Evolutionary conservation across 2,113 vertebrate species (phyloP), one percentile per base, ranked within the genome.

Genomic region (Ceyx melanurus): DNA sequence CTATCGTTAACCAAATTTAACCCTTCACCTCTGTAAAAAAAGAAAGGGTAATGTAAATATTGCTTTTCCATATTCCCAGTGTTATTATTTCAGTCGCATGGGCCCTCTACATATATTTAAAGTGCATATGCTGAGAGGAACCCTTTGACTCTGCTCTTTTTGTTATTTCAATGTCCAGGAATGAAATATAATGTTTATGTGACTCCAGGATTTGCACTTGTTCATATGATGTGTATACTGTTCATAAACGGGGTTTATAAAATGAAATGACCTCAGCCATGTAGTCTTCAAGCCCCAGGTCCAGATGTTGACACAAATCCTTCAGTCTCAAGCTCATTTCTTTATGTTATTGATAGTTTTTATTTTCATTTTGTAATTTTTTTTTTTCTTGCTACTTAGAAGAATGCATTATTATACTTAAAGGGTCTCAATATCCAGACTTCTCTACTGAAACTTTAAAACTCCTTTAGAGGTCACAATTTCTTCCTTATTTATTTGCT

Each of bases 131-230:
- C 68, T 90, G 92, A 93, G 75, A 83, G 51, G 35, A 95, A 43
- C 54, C 43, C 80, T 95, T 93, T 95, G 80, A 61, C 50, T 89
- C 68, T 91, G 86, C 72, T 64, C 54, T 89, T 94, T 95, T 92
- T 95, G 95, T 95, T 97, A 95, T 95, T 96, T 92, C 89, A 93
- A 28, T 79, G 88, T 90, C 89, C 93, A 89, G 90, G 86, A 94
- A 93, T 92, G 77, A 96, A 97, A 89, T 87, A 88, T 64, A 85
- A 79, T 89, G 92, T 95, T 97, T 94, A 91, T 83, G 56, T 92
- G 94, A 92, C 82, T 97, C 64, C 62, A 77, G 82, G 82, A 66
- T 92, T 96, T 91, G 85, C 84, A 92, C 93, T 96, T 96, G 92
- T 88, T 96, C 94, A 18, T 75, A 33, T 70, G 66, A 64, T 82